Evolutionary conservation across 2,797 vertebrate species (phyloP), one percentile per base, ranked within the genome.

Genomic region (Hafferia zeledoni): DNA sequence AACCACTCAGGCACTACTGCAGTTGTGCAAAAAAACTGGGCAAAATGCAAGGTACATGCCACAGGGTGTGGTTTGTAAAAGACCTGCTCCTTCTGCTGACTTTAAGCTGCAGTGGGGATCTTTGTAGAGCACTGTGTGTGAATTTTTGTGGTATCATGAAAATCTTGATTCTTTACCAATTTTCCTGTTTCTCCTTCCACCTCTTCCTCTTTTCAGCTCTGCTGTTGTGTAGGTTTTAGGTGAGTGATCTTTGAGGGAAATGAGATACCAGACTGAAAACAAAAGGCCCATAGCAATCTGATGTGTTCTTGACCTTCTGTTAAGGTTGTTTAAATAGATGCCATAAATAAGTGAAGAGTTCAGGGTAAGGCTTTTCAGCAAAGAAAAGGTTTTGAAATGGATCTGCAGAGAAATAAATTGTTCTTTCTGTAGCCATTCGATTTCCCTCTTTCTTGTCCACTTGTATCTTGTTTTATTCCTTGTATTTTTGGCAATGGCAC

Each of bases 291-390:
- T 8, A 1, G 44, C 56, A 94, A 94, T 88, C 74, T 93, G 80
- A 95, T 94, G 86, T 79, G 52, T 74, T 79, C 37, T 77, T 93
- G 86, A 95, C 88, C 64, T 93, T 92, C 71, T 37, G 37, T 65
- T 90, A 74, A 81, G 60, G 25, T 87, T 87, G 47, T 87, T 95
- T 83, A 89, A 87, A 84, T 87, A n/a, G 49, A 41, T 70, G 47
- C 19, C 88, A 87, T 91, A 91, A 93, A 90, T 87, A 91, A 94
- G 57, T 57, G 82, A 95, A 79, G 83, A 50, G 63, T 70, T 86
- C 67, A 60, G 0, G 4, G 49, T 65, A 80, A 52, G 1, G 1
- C 33, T 94, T 95, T 87, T 82, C 69, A 64, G 70, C 8, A 31
- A 79, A 92, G 75, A 87, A 89, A 68, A 22, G 24, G 17, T 39